A percentile compares a stretch with the other conserved stretches of the same genome.
phyloP scores from a whole-genome alignment of 2,888 invertebrate species.

The Drosophila mulleri region DNA sequence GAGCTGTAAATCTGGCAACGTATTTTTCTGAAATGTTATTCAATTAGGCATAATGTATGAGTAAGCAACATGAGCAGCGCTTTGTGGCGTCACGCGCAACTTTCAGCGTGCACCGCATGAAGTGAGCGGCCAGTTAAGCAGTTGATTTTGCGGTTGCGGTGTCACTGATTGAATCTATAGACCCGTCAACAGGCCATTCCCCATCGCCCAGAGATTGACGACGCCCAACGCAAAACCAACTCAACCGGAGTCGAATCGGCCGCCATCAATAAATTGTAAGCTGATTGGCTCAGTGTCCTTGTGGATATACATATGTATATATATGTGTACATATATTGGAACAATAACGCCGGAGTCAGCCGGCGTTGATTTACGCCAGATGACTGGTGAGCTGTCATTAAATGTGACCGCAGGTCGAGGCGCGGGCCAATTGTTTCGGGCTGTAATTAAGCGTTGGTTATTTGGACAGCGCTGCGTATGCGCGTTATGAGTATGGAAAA shows the following conservation, averaged over 20 bases:
- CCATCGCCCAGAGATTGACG: not conserved
- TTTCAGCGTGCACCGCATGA: conserved; percentile 36
- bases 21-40: conserved; percentile 7
- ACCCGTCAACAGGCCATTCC: conserved; percentile 6
- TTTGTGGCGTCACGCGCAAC: conserved; percentile 23
- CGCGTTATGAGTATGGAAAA: conserved; percentile 23
- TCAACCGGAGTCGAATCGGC: not conserved
- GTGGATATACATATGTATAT: conserved; percentile 17
- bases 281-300: conserved; percentile 45
- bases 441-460: conserved; percentile 60
- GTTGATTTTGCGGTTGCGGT: conserved; percentile 68
- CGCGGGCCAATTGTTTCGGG: conserved; percentile 21
- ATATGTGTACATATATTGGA: conserved; percentile 37
- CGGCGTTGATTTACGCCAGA: conserved; percentile 49
- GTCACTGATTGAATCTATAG: conserved; percentile 71
- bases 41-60: conserved; percentile 1
- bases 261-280: conserved; percentile 50
- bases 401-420: conserved; percentile 62
- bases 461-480: conserved; percentile 54
- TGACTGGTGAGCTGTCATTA: conserved; percentile 61
- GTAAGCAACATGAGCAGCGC: not conserved
- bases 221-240: conserved; percentile 6
- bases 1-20: not conserved
- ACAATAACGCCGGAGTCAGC: conserved; percentile 24
- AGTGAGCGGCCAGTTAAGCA: conserved; percentile 54